Base-by-base conservation (phyloP, 2,113 vertebrate species). In the Sitta europaea region DNA sequence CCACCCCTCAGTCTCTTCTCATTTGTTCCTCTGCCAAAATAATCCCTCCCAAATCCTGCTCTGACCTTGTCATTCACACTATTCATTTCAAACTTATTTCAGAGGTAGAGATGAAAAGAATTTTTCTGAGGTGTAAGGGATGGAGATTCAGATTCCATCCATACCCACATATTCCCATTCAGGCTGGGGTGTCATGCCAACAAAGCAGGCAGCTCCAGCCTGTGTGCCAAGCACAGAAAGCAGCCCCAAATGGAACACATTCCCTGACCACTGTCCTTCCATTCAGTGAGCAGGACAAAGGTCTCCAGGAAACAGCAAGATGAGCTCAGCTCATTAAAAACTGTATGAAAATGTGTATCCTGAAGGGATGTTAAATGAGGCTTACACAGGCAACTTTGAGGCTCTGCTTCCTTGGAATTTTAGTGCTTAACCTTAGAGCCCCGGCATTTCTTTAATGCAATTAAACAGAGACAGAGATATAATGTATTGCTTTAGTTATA, bases 291-390 rank as follows among this genome's bases (percentile, higher is more conserved):
- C 36, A 35, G 90, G 72, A 79, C 92, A 96, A 93, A 93, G 96
- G 92, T 94, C 93, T 62, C 65, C 67, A 51, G 90, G 79, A 96
- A 96, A 90, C 1, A 67, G 86, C 91, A 33, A 50, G 28, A 74
- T 33, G 75, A 95, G 79, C 91, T 94, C 79, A 88, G 94, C 90
- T 95, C 94, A 95, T 96, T 95, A 96, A 96, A 96, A 93, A 24
- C 53, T 50, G 35, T 45, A 96, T 55, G 90, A 93, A 96, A 96
- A 95, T 61, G 68, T 51, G 23, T 92, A 63, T 93, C 93, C 88
- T 94, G 88, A 74, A 94, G 95, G 86, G 86, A 92, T 93, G 78
- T 92, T 94, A 94, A 95, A 96, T 96, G 94, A 95, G 90, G 86
- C 93, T 87, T 94, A 53, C 77, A 63, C 57, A 38, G 93, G 68